phyloP scores from a whole-genome alignment of 2,113 vertebrate genomes.

The Excalfactoria chinensis region DNA sequence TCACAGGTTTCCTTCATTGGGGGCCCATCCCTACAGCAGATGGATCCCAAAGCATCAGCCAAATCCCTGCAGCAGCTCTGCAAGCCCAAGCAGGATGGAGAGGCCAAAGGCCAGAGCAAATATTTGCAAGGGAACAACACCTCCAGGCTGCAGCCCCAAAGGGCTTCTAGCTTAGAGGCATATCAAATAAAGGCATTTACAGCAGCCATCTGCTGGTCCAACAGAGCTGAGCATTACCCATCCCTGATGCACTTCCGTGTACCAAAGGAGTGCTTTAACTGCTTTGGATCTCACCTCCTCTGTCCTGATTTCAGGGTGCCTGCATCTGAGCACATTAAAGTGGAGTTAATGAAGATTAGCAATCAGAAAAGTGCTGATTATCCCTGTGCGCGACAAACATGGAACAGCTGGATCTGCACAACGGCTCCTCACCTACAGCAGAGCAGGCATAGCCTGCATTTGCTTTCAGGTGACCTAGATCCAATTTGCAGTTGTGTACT shows the following conservation, averaged over 20 bases:
- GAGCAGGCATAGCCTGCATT: fast-evolving
- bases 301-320: background rate
- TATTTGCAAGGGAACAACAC: constrained; percentile 13
- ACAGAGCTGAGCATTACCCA: background rate
- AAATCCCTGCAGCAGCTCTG: background rate
- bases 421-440: background rate
- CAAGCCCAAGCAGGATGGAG: fast-evolving
- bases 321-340: background rate
- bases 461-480: background rate
- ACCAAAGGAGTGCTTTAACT: background rate
- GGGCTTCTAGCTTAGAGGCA: background rate
- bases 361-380: background rate
- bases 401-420: background rate
- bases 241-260: background rate
- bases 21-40: background rate
- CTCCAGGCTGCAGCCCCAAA: background rate
- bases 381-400: background rate
- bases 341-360: background rate
- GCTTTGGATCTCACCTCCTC: background rate
- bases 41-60: background rate
- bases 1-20: background rate
- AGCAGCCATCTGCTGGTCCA: background rate
- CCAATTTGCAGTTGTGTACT: background rate
- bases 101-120: constrained; percentile 6
- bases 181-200: background rate